Evolutionary conservation across 2,797 vertebrate species (phyloP), one percentile per base, ranked within the genome.

Genomic region (Amblyraja radiata): DNA sequence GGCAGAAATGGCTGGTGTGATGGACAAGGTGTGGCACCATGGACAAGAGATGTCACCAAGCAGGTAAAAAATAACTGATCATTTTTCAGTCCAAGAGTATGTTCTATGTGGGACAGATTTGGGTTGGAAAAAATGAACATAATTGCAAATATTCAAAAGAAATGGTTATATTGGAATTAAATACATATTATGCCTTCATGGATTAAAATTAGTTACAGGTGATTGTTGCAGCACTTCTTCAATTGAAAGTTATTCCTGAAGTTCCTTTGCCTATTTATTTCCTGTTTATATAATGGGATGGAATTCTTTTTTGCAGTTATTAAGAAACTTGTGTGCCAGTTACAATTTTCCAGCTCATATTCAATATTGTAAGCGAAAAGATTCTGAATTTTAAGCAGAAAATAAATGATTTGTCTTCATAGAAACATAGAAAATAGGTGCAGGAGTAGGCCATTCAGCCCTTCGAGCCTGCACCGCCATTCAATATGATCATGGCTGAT

Each of bases 1-100:
- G 97, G 97, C 0, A 95, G 97, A 0, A 97, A 95, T 0, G 97
- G 97, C 94, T 97, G 97, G 97, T 97, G 97, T 36, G 96, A 97
- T 2, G 97, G 97, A 0, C 95, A 97, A 0, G 25, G 97, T 95
- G 96, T 97, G 36, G 61, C 95, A 93, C 97, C 97, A 39, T 97
- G 97, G 97, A 97, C 95, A 95, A 93, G 93, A 0, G 96, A 97
- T 9, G 14, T 97, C 95, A 97, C 97, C 9, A 65, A 93, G 32
- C 97, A 97, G 97, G 97, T 97, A 76, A 21, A 93, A 28, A 9
- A 36, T 10, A 65, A 36, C 39, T 65, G 10, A 58, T 16, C 28
- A 54, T 32, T 86, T 39, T 58, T 92, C 54, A 73, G n/a, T 76
- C 6, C 11, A 65, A 61, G 58, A 14, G 58, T 86, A 63, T 86